Base-by-base conservation (phyloP, 1,140 invertebrate genomes). In the Bombus turneri region DNA sequence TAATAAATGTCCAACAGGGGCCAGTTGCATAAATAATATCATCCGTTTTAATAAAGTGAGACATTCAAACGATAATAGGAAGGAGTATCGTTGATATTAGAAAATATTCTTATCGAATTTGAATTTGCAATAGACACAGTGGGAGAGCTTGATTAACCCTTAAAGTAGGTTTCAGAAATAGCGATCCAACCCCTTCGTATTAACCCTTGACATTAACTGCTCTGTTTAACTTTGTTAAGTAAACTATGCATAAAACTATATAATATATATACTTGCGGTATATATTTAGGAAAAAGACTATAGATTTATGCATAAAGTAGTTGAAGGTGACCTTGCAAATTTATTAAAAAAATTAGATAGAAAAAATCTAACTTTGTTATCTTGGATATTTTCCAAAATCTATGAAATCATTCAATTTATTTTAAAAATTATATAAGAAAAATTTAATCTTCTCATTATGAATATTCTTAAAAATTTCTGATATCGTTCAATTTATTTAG, bases 1-100 rank as follows among this genome's bases (percentile, higher is more conserved):
- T 85, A 72, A 81, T 62, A 41, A 28, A 39, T 72, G 13, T 43
- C 39, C 71, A 41, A 72, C 37, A 72, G 39, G 5, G 66, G 81
- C 25, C 37, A 69, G 37, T 43, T 64, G 37, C 37, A 13, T 31
- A 31, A 15, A 31, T 18, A 15, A 13, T 8, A n/a, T n/a, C 28
- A 37, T 41, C n/a, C 22, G 8, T 41, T 43, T 37, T 13, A 28
- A 31, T 9, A 6, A 6, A 41, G 0, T n/a, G 15, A 12, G 6
- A 5, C 12, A 6, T 13, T 28, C 13, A 13, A 22, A 6, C 6
- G 62, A 31, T 18, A 18, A 34, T 31, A 34, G 6, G 15, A 66
- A 13, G 12, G 31, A 18, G 6, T 34, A 15, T n/a, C 28, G 15
- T 66, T 34, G n/a, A 66, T 34, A 66, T 18, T 31, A 31, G 9